A percentile compares a stretch with the other conserved stretches of the same genome.
These are phyloP conservation scores for Phengaris arion DNA, from an alignment of 2,888 invertebrate species.

Conservation along the genomic window DNA sequence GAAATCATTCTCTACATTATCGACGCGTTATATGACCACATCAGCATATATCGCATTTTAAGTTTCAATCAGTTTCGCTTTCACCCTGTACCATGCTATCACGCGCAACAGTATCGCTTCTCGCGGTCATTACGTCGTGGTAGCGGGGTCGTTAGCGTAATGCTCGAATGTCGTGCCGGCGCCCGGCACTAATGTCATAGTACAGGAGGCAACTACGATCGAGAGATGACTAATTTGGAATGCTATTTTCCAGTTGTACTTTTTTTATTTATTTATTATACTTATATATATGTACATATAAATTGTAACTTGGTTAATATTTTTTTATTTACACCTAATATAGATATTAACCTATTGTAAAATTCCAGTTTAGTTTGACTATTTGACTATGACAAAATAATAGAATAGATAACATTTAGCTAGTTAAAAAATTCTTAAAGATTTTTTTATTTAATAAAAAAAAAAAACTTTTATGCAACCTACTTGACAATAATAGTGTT, in stretches of 20 bases:
- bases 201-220: neutral
- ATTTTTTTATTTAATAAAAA: neutral
- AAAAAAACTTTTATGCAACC: too few relatives aligned
- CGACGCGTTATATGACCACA: too few relatives aligned
- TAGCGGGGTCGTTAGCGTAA: constrained; percentile 17
- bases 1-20: too few relatives aligned
- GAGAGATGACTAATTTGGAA: neutral
- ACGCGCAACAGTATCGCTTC: neutral
- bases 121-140: neutral
- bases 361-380: too few relatives aligned
- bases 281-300: too few relatives aligned
- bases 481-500: neutral
- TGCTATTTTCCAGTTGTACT: neutral
- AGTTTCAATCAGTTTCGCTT: neutral
- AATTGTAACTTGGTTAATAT: too few relatives aligned
- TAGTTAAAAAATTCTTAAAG: too few relatives aligned
- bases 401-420: too few relatives aligned
- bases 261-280: too few relatives aligned
- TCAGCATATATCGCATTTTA: neutral
- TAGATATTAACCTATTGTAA: too few relatives aligned
- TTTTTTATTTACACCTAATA: too few relatives aligned
- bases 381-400: too few relatives aligned
- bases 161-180: neutral
- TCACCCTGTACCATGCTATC: neutral
- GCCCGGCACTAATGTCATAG: neutral